Conservation (phyloP, 2,888 invertebrate genomes). For the Tenthredo amoena region DNA sequence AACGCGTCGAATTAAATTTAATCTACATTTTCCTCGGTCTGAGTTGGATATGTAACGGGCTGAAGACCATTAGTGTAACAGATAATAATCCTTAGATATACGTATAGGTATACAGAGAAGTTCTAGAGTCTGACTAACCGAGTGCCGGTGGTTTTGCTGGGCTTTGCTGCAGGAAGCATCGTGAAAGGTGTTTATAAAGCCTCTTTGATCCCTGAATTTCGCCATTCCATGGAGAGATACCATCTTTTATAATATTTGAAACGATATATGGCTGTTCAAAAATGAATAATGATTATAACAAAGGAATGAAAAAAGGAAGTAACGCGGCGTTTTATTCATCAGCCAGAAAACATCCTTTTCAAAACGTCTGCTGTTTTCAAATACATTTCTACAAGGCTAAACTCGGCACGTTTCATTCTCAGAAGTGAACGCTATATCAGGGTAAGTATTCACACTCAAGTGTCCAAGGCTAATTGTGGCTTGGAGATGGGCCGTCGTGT, state of each 20-base stretch:
- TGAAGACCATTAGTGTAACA: conserved; percentile 37
- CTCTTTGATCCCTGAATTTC: conserved; percentile 41
- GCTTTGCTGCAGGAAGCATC: conserved; percentile 9
- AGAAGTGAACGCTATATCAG: conserved; percentile 5
- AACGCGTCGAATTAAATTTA: conserved; percentile 50
- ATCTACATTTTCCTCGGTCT: conserved; percentile 45
- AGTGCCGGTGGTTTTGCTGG: conserved; percentile 31
- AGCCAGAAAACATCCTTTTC: not conserved
- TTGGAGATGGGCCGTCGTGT: conserved; percentile 42
- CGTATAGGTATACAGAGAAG: conserved; percentile 14
- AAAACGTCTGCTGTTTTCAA: not conserved
- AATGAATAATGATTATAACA: not conserved
- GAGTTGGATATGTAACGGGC: conserved; percentile 27
- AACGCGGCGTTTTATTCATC: not conserved
- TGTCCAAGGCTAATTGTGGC: conserved; percentile 38
- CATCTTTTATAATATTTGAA: conserved; percentile 14
- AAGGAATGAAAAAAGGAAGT: not conserved
- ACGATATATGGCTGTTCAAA: not conserved
- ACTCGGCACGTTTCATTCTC: not conserved
- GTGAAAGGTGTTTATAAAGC: conserved; percentile 48
- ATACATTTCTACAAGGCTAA: not conserved
- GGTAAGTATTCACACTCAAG: not conserved
- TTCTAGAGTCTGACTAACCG: conserved; percentile 44
- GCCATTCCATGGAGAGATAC: not conserved
- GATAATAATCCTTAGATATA: conserved; percentile 30